Conservation (phyloP, 2,888 invertebrate genomes). For the Nasonovia ribisnigri region DNA sequence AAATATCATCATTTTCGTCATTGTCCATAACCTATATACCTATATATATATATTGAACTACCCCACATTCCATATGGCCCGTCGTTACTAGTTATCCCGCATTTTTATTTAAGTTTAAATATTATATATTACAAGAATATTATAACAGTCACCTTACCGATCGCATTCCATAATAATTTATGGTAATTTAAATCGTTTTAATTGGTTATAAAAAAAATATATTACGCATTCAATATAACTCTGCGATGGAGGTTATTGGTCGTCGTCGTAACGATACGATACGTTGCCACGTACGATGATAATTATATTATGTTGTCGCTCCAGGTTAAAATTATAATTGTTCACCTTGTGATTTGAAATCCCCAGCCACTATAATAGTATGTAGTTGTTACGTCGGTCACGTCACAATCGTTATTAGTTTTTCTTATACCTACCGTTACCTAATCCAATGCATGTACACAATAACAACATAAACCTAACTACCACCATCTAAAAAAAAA, state of each 20-base stretch:
- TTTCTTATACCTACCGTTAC: background rate
- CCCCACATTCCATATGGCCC: no score
- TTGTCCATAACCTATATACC: no score
- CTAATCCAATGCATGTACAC: background rate
- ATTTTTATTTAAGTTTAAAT: no score
- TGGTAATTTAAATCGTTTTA: background rate
- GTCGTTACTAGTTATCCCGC: no score
- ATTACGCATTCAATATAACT: no score
- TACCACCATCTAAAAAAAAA: background rate
- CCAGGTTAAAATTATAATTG: background rate
- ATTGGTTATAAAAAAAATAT: no score
- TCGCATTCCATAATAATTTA: background rate
- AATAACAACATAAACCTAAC: background rate
- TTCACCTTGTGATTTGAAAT: background rate
- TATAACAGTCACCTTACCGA: no score
- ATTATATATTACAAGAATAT: no score
- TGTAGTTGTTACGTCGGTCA: background rate
- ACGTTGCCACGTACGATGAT: background rate
- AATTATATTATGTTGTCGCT: background rate
- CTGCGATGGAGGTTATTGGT: background rate
- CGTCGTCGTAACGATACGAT: background rate
- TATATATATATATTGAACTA: no score
- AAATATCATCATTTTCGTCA: no score
- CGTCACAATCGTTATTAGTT: background rate
- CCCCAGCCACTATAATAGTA: background rate